Conservation (phyloP, 2,797 vertebrate species). For the Etheostoma nigrum region DNA sequence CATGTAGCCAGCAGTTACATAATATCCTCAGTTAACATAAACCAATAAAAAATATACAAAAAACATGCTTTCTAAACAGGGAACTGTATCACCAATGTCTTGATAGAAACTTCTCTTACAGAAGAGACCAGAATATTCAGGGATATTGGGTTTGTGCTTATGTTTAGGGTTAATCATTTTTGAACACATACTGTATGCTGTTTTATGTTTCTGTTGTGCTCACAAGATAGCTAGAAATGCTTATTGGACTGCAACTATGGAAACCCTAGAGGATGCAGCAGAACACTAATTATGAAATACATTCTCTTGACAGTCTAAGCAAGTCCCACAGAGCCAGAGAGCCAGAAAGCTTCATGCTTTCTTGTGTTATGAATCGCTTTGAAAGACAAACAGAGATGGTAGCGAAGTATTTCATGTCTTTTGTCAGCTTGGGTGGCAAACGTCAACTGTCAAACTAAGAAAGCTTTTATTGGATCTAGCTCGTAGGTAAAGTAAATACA, state of each 20-base stretch:
- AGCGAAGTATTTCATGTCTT: slow-evolving; percentile 19
- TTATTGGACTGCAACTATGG: slow-evolving; percentile 41
- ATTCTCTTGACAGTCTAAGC: slow-evolving; percentile 36
- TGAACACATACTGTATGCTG: neutral
- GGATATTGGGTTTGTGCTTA: neutral
- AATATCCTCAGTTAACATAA: neutral
- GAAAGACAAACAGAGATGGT: slow-evolving; percentile 37
- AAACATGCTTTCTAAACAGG: neutral
- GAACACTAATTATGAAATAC: slow-evolving; percentile 42
- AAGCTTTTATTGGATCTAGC: slow-evolving; percentile 63
- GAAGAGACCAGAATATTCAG: neutral
- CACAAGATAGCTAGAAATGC: slow-evolving; percentile 27
- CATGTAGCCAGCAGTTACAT: neutral
- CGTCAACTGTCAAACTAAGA: slow-evolving; percentile 48
- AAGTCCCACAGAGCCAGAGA: slow-evolving; percentile 21
- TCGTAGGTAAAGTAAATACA: slow-evolving; percentile 57
- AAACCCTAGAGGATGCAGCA: slow-evolving; percentile 38
- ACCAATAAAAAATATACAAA: neutral
- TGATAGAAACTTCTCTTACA: neutral
- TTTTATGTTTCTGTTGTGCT: slow-evolving; percentile 16
- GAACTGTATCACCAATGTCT: neutral
- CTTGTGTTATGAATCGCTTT: neutral
- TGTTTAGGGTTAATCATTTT: neutral
- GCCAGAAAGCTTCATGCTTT: slow-evolving; percentile 14
- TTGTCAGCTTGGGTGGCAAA: slow-evolving; percentile 61